Base-by-base conservation (phyloP, 2,888 invertebrate genomes). In the Acholoe squamosa region DNA sequence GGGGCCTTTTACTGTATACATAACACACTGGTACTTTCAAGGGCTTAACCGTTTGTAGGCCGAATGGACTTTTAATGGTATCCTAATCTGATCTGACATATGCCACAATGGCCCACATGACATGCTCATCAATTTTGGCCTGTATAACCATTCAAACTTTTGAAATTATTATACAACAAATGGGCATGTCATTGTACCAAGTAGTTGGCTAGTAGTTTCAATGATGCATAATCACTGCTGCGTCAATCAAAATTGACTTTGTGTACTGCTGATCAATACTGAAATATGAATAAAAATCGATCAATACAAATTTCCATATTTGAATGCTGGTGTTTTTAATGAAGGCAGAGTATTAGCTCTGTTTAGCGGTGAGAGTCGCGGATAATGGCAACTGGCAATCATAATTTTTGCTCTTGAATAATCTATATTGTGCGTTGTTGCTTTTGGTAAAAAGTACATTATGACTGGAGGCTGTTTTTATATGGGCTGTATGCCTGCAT, bases 111-210 rank as follows among this genome's bases (percentile, higher is more conserved):
- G 19, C 10, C 19, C 12, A 19, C 54, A 54, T 54, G 12, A n/a
- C 61, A 61, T 19, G n/a, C 61, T 14, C 22, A 61, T 61, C 61
- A 61, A 61, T 61, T 12, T 61, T 14, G 7, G 19, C 14, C 3
- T 34, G 16, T 28, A 33, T 14, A 19, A 19, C 77, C 77, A 5
- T 28, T 28, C 31, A 77, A 77, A 77, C 34, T 19, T 3, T 3
- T 34, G 19, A 71, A 71, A 77, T 61, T 61, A 61, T 61, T 1
- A 61, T 61, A n/a, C 14, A 61, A 61, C 61, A 61, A 61, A 61
- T 61, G 61, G n/a, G 61, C 19, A n/a, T 61, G 61, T 61, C 61
- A 61, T 61, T 61, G n/a, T 61, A 61, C 19, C 19, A n/a, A 61
- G 14, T 14, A n/a, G n/a, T 61, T 61, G 19, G 1, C 19, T 3